A percentile compares a stretch with the other conserved stretches of the same genome.
Evolutionary conservation across 2,113 vertebrate genomes (phyloP).

Genomic region (Athene cunicularia): DNA sequence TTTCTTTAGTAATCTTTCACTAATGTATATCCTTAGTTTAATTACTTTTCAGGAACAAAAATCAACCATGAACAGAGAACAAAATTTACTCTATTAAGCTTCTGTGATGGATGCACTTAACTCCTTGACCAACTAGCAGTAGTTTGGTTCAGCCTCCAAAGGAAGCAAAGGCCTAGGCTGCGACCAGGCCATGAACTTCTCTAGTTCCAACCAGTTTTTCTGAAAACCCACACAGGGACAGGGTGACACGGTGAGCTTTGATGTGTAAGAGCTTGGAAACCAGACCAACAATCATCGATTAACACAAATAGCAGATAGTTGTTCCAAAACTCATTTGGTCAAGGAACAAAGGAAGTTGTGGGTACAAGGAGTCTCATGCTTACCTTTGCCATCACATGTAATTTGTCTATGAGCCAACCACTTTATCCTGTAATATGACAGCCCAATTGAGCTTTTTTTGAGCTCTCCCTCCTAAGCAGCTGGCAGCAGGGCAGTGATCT

Average conservation of each 20-base stretch:
- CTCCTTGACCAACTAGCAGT: not conserved
- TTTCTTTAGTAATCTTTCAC: not conserved
- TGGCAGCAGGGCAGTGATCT: not conserved
- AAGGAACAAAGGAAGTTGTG: not conserved
- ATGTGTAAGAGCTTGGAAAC: not conserved
- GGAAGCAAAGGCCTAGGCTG: not conserved
- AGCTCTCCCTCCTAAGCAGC: not conserved
- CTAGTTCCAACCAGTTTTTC: not conserved
- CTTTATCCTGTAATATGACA: not conserved
- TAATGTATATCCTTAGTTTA: not conserved
- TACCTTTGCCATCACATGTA: not conserved
- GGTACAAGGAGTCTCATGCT: not conserved
- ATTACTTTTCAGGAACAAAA: not conserved
- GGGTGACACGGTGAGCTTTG: not conserved
- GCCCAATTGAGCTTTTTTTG: not conserved
- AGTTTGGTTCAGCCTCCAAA: not conserved
- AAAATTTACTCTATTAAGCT: not conserved
- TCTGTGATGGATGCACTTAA: not conserved
- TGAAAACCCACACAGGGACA: not conserved
- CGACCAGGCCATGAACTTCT: not conserved
- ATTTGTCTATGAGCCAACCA: not conserved
- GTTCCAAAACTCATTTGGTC: not conserved
- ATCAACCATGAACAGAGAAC: not conserved
- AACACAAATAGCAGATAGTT: not conserved
- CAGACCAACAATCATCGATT: not conserved